Conservation (phyloP, 2,113 vertebrate genomes). For the Malaclemys terrapin region DNA sequence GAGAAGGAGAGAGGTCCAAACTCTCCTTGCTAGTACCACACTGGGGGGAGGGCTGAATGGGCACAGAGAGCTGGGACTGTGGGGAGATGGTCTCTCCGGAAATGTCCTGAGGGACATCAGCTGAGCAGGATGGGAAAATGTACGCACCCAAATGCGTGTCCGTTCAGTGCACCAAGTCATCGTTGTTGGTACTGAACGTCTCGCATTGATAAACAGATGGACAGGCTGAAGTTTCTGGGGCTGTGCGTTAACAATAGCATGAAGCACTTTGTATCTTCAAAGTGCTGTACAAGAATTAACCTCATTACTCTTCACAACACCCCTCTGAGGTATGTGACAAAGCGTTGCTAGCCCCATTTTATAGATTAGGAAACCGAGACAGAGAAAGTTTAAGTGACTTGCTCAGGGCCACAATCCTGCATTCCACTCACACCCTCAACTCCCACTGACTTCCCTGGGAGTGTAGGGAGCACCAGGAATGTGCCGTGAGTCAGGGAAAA, state of each 20-base stretch:
- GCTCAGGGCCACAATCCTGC: not conserved
- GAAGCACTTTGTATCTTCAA: not conserved
- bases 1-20: rapidly evolving
- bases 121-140: not conserved
- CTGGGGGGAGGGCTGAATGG: not conserved
- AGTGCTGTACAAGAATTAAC: not conserved
- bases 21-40: not conserved
- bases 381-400: not conserved
- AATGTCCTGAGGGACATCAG: not conserved
- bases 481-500: not conserved
- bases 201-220: not conserved
- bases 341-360: not conserved
- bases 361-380: not conserved
- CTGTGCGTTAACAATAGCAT: not conserved
- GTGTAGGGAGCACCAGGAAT: not conserved
- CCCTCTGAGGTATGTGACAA: rapidly evolving
- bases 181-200: not conserved
- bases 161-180: not conserved
- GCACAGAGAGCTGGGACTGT: not conserved
- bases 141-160: rapidly evolving
- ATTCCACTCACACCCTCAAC: constrained; percentile 39
- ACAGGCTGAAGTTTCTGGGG: not conserved
- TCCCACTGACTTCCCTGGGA: constrained; percentile 22
- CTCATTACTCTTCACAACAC: not conserved
- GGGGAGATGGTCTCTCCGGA: not conserved